phyloP scores from a whole-genome alignment of 2,113 vertebrate genomes.

The Anarhynchus alexandrinus region DNA sequence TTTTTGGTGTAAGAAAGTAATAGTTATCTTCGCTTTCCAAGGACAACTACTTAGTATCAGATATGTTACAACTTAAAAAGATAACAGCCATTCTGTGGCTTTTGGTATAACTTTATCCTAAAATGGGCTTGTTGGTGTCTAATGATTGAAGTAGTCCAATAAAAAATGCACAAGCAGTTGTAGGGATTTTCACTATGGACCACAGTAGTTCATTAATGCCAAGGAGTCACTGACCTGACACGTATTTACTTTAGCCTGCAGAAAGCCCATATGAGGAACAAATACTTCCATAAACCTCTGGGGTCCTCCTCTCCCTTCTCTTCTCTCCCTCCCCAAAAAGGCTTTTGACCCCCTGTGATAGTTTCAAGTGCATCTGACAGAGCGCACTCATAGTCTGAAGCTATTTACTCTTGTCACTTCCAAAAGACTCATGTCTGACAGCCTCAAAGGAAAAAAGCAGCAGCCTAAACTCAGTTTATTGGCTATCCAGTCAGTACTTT shows the following conservation, averaged over 20 bases:
- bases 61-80: neutral
- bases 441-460: neutral
- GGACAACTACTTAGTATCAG: neutral
- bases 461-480: neutral
- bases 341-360: rapidly evolving
- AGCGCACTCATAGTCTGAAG: neutral
- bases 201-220: neutral
- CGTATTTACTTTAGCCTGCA: neutral
- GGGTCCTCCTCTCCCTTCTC: neutral
- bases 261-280: neutral
- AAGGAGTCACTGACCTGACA: neutral
- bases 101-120: neutral
- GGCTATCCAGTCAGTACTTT: neutral
- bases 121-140: neutral
- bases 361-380: neutral
- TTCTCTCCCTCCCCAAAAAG: rapidly evolving
- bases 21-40: neutral
- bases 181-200: neutral
- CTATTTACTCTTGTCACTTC: neutral
- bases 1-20: neutral
- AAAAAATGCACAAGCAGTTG: neutral
- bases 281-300: neutral
- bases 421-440: neutral
- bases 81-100: neutral
- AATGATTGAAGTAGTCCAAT: neutral